Conservation (phyloP, 2,797 vertebrate genomes). For the Eulemur albifrons region DNA sequence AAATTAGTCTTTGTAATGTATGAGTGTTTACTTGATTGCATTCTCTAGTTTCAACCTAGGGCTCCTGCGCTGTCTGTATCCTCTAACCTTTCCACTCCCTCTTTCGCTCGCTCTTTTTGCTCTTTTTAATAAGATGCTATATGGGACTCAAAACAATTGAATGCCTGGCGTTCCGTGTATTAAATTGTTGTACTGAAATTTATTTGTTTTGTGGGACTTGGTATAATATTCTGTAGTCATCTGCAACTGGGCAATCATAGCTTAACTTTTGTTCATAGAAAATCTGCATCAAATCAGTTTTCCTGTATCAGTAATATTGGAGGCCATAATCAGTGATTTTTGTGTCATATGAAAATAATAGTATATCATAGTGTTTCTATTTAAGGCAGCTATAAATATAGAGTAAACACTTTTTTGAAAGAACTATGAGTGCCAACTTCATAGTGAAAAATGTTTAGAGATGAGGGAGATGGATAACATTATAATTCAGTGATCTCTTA, state of each 20-base stretch:
- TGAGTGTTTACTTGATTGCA: slow-evolving; percentile 64
- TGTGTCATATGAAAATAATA: slow-evolving; percentile 57
- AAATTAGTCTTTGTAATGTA: slow-evolving; percentile 74
- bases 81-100: not conserved
- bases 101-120: slow-evolving; percentile 29
- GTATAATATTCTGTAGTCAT: slow-evolving; percentile 67
- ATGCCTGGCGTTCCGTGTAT: slow-evolving; percentile 49
- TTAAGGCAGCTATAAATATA: slow-evolving; percentile 75
- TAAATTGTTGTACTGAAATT: slow-evolving; percentile 68
- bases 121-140: slow-evolving; percentile 64
- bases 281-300: slow-evolving; percentile 61
- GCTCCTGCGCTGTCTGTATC: not conserved
- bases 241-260: slow-evolving; percentile 23
- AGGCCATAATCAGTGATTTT: slow-evolving; percentile 53
- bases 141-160: slow-evolving; percentile 49
- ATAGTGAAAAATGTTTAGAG: not conserved
- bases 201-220: slow-evolving; percentile 75
- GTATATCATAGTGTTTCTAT: slow-evolving; percentile 65
- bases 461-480: not conserved
- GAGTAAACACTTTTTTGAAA: slow-evolving; percentile 46
- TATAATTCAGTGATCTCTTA: slow-evolving; percentile 55
- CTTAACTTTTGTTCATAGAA: slow-evolving; percentile 61
- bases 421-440: slow-evolving; percentile 58
- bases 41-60: slow-evolving; percentile 60
- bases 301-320: slow-evolving; percentile 54